Evolutionary conservation across 1,140 invertebrate genomes (phyloP).

Genomic region (Listronotus oregonensis): DNA sequence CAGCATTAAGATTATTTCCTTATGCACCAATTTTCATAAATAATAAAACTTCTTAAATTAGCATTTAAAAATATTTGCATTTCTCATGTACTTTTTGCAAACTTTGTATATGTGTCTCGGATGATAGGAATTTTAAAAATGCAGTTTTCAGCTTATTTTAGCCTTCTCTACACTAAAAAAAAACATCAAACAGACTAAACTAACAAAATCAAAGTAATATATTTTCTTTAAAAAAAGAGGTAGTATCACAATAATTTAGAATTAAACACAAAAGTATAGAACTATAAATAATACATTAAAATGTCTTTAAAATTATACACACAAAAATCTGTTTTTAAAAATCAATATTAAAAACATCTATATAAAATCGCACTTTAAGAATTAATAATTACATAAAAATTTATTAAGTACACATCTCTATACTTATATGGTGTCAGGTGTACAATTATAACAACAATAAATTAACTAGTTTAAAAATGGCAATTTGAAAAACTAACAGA

Average conservation of each 20-base stretch:
- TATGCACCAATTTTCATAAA: no score
- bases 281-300: slow-evolving; percentile 6
- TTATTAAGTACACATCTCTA: slow-evolving; percentile 9
- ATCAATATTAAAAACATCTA: slow-evolving; percentile 13
- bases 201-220: slow-evolving; percentile 21
- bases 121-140: no score
- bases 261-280: slow-evolving; percentile 12
- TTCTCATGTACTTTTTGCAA: no score
- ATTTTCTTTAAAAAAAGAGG: slow-evolving; percentile 20
- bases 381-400: slow-evolving; percentile 12
- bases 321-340: slow-evolving; percentile 1
- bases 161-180: no score
- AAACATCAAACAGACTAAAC: background rate
- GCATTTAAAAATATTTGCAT: no score
- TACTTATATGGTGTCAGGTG: background rate
- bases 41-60: no score
- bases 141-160: no score
- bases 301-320: slow-evolving; percentile 4
- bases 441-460: slow-evolving; percentile 9
- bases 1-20: no score
- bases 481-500: slow-evolving; percentile 1
- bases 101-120: no score
- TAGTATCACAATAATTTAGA: slow-evolving; percentile 23
- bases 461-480: background rate
- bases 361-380: slow-evolving; percentile 14